phyloP scores from a whole-genome alignment of 1,140 invertebrate species.

The Caerostris darwini region DNA sequence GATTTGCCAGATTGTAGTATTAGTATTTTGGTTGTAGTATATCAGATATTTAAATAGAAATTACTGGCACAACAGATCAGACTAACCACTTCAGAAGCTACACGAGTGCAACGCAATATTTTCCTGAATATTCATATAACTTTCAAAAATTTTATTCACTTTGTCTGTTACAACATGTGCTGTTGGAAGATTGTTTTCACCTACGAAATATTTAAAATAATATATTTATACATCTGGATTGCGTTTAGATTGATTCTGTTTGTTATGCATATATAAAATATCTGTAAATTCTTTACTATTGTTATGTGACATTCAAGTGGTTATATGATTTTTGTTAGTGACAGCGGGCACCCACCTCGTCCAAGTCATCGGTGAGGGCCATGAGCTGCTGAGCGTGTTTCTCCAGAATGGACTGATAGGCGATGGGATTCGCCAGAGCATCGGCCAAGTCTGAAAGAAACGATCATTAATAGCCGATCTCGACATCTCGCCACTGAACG shows the following conservation, averaged over 20 bases:
- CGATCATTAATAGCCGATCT: background rate
- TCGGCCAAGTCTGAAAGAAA: constrained; percentile 91
- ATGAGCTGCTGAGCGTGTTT: constrained; percentile 95
- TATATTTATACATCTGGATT: no score
- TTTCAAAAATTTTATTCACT: background rate
- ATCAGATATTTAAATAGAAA: background rate
- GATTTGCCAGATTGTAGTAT: background rate
- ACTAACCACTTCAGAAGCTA: constrained; percentile 5
- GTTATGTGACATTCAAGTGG: background rate
- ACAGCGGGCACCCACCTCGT: constrained; percentile 81
- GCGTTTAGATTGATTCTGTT: no score
- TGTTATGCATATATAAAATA: no score
- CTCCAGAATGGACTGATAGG: constrained; percentile 96
- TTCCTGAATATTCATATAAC: background rate
- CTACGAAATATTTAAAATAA: background rate
- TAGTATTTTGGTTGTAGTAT: background rate
- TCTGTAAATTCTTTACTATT: background rate
- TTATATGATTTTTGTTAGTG: background rate
- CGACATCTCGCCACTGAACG: no score
- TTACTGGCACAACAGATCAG: background rate
- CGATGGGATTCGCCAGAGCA: constrained; percentile 97
- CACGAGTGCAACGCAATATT: background rate
- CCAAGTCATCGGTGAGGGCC: constrained; percentile 91
- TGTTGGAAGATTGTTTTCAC: background rate
- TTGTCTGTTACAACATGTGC: background rate